A percentile compares a stretch with the other conserved stretches of the same genome.
Evolutionary conservation across 2,888 invertebrate genomes (phyloP).

Genomic region (Hypena proboscidalis): DNA sequence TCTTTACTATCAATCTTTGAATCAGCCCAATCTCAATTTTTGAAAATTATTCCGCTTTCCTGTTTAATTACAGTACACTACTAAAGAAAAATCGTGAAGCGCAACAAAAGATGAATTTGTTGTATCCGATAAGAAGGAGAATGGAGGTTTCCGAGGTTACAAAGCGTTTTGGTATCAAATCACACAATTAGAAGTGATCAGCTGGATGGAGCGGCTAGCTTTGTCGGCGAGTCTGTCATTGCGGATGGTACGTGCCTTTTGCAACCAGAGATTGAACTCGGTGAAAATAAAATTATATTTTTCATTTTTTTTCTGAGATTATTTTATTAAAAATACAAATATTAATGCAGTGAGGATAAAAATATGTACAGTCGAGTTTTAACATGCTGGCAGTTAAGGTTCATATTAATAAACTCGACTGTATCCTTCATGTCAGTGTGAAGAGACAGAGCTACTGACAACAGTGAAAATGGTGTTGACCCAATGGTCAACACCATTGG

Average conservation of each 20-base stretch:
- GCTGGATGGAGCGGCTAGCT: conserved; percentile 69
- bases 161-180: conserved; percentile 83
- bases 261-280: conserved; percentile 19
- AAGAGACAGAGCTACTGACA: no score
- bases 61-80: conserved; percentile 66
- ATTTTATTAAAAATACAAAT: no score
- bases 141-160: conserved; percentile 79
- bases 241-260: conserved; percentile 53
- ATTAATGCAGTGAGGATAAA: no score
- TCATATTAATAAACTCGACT: no score
- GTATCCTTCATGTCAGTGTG: background rate
- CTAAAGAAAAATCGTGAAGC: conserved; percentile 48
- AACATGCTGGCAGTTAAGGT: no score
- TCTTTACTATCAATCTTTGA: background rate
- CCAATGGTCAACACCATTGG: no score
- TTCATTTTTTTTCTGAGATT: no score
- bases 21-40: conserved; percentile 1
- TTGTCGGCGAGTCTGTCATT: conserved; percentile 79
- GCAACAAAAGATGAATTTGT: conserved; percentile 78
- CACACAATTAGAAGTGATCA: conserved; percentile 84
- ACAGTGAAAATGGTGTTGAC: no score
- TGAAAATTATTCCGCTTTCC: conserved; percentile 47
- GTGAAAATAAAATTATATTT: background rate
- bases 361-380: no score
- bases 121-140: conserved; percentile 70